Percentiles rank a stretch among this genome's conserved stretches.
Conservation (phyloP, 2,113 vertebrate genomes). For the Chaetops frenatus region DNA sequence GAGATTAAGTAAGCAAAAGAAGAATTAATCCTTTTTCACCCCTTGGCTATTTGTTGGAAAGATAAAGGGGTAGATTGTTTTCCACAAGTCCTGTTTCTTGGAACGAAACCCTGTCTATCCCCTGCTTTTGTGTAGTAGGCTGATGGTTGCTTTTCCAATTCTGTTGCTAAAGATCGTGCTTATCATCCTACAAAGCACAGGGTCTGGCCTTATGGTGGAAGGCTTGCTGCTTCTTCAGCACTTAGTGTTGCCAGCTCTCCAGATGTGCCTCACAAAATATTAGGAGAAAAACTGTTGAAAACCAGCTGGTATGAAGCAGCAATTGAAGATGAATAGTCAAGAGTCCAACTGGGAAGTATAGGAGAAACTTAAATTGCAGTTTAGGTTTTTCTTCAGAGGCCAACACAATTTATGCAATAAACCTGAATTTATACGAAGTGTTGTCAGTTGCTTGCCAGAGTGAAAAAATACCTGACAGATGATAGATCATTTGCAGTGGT, state of each 20-base stretch:
- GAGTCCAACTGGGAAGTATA: background rate
- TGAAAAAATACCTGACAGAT: background rate
- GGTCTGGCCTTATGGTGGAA: background rate
- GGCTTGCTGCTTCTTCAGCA: background rate
- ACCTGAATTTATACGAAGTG: background rate
- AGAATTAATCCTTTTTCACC: background rate
- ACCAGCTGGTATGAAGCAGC: background rate
- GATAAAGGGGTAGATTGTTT: background rate
- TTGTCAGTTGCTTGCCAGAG: background rate
- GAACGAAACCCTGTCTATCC: background rate
- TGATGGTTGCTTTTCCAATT: background rate
- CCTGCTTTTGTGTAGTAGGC: background rate
- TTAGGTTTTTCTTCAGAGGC: background rate
- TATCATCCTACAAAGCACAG: background rate
- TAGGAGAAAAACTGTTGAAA: background rate
- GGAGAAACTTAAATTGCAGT: background rate
- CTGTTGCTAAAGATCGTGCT: fast-evolving
- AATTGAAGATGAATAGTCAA: background rate
- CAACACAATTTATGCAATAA: background rate
- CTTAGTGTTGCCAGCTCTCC: background rate
- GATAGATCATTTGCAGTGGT: background rate
- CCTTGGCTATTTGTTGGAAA: background rate
- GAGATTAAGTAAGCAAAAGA: background rate
- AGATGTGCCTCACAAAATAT: background rate
- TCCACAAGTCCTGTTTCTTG: background rate